phyloP scores from a whole-genome alignment of 2,888 invertebrate genomes.

The Elmis aenea region DNA sequence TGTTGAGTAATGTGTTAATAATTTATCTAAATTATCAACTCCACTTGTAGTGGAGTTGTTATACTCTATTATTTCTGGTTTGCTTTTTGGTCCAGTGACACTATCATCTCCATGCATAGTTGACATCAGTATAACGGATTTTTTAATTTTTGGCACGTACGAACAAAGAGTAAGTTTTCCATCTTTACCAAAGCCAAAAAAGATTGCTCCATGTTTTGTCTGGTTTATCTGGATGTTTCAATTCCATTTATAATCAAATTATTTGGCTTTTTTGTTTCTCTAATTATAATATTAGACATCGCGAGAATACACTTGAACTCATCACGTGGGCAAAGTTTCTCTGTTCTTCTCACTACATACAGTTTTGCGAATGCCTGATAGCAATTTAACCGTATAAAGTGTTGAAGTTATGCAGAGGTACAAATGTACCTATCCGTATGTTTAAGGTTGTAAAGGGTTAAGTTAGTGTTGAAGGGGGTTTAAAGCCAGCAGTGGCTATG shows the following conservation, averaged over 20 bases:
- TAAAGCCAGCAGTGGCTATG: no score
- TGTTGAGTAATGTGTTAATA: conserved; percentile 19
- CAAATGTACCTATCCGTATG: no score
- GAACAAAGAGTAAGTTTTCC: conserved; percentile 22
- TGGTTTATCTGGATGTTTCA: conserved; percentile 17
- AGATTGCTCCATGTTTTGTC: no score
- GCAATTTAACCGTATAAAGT: no score
- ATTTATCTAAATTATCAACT: conserved; percentile 24
- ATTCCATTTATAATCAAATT: neutral
- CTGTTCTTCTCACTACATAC: no score
- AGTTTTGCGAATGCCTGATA: no score
- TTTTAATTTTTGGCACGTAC: conserved; percentile 27
- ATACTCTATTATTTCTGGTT: conserved; percentile 24
- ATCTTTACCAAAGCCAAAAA: conserved; percentile 24
- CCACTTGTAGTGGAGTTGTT: conserved; percentile 24
- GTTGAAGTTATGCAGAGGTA: no score
- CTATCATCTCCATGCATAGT: conserved; percentile 21
- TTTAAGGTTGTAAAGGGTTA: no score
- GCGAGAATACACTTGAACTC: no score
- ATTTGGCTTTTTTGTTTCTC: neutral
- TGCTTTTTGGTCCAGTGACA: conserved; percentile 16
- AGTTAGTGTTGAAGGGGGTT: no score
- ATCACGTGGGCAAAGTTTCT: no score
- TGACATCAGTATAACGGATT: conserved; percentile 25
- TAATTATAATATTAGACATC: no score